phyloP scores from a whole-genome alignment of 2,888 invertebrate species.

The Melikaiella ostensackeni region DNA sequence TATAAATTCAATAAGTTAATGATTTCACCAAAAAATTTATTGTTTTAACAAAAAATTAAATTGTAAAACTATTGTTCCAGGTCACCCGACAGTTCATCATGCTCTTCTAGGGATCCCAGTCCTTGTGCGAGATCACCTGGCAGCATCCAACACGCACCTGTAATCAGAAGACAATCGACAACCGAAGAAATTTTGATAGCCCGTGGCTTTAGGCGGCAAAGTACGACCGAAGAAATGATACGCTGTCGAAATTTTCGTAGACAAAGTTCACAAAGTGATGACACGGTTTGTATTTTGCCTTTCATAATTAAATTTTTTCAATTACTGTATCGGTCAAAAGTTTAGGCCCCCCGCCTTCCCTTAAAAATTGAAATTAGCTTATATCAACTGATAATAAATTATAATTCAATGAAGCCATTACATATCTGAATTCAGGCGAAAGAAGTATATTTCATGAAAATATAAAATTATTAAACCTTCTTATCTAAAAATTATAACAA shows the following conservation, averaged over 20 bases:
- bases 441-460: too few species aligned
- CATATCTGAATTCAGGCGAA: too few species aligned
- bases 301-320: background rate
- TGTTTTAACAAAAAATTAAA: background rate
- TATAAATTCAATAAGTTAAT: too few species aligned
- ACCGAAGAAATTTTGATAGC: constrained; percentile 95
- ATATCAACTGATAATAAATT: too few species aligned
- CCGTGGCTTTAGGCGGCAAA: constrained; percentile 92
- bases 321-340: too few species aligned
- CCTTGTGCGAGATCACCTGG: constrained; percentile 83
- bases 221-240: constrained; percentile 96
- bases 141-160: constrained; percentile 78
- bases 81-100: constrained; percentile 81
- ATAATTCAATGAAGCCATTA: too few species aligned
- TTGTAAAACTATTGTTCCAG: constrained; percentile 57
- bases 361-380: too few species aligned
- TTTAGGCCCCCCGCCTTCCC: too few species aligned
- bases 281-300: constrained; percentile 71
- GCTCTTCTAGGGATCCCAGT: constrained; percentile 91
- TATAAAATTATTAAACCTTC: too few species aligned
- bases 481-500: too few species aligned
- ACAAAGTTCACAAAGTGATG: constrained; percentile 93
- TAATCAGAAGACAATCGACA: constrained; percentile 91
- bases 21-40: too few species aligned
- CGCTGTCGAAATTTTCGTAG: constrained; percentile 93